Conservation (phyloP, 2,113 vertebrate genomes). For the Lasiurus borealis region DNA sequence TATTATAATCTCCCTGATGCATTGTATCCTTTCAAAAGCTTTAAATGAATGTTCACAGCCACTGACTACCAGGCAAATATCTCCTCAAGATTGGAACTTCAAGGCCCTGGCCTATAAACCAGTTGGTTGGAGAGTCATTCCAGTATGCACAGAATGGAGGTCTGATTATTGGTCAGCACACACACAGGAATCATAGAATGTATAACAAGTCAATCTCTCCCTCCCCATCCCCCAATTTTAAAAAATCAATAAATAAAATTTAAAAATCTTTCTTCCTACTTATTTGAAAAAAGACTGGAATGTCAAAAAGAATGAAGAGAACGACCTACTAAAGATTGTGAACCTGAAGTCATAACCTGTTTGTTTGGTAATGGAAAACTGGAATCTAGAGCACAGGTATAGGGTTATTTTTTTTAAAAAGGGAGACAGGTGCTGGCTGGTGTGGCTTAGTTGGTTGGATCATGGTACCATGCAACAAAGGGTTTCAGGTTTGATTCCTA, state of each 20-base stretch:
- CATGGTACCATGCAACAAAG: not conserved
- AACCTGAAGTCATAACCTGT: not conserved
- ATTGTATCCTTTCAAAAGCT: not conserved
- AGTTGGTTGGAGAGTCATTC: not conserved
- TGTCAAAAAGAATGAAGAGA: not conserved
- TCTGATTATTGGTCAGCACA: not conserved
- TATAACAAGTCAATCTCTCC: not conserved
- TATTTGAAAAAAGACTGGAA: not conserved
- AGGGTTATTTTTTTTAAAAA: conserved; percentile 25
- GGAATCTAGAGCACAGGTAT: not conserved
- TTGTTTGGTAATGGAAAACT: not conserved
- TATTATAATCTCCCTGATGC: not conserved
- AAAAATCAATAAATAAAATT: not conserved
- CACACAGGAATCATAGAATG: not conserved
- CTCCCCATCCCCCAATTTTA: too few species aligned
- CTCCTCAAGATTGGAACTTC: not conserved
- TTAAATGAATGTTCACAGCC: not conserved
- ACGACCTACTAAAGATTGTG: not conserved
- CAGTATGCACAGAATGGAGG: not conserved
- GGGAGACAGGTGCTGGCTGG: too few species aligned
- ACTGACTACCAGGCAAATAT: not conserved
- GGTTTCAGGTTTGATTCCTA: not conserved
- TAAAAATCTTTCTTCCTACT: not conserved
- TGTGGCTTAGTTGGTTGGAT: too few species aligned
- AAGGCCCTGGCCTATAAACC: not conserved